phyloP scores from a whole-genome alignment of 2,888 invertebrate species.

The Pachydiplax longipennis region DNA sequence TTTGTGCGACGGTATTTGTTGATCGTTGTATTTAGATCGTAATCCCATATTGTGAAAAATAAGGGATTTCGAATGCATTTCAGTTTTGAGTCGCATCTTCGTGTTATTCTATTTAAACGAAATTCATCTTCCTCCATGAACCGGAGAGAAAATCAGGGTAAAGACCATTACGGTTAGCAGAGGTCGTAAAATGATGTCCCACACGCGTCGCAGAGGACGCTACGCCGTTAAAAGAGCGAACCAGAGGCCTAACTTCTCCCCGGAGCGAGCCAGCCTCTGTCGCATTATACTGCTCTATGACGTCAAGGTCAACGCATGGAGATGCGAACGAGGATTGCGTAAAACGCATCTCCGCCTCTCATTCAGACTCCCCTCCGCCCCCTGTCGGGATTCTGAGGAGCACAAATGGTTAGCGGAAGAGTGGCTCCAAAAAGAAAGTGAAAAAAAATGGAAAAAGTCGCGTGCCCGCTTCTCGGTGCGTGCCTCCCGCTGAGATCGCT shows the following conservation, averaged over 20 bases:
- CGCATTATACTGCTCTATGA: background rate
- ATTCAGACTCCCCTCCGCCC: background rate
- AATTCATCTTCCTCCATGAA: too few relatives aligned
- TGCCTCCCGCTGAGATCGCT: background rate
- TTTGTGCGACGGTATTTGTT: too few relatives aligned
- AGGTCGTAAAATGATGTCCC: too few relatives aligned
- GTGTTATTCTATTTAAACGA: too few relatives aligned
- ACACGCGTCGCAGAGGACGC: background rate
- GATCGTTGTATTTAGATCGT: too few relatives aligned
- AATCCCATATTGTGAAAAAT: too few relatives aligned
- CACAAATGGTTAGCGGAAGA: background rate
- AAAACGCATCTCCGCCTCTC: background rate
- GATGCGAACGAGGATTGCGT: background rate
- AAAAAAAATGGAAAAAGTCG: background rate
- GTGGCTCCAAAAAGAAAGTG: background rate
- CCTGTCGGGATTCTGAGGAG: too few relatives aligned
- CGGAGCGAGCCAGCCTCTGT: background rate
- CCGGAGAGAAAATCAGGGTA: too few relatives aligned
- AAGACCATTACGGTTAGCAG: too few relatives aligned
- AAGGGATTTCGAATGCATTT: too few relatives aligned
- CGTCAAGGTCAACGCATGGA: constrained; percentile 16
- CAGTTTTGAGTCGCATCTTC: too few relatives aligned
- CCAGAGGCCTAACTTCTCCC: background rate
- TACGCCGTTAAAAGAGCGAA: background rate
- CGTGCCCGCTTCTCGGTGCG: background rate